Conservation (phyloP, 2,888 invertebrate species). For the Reticulitermes lucifugus region DNA sequence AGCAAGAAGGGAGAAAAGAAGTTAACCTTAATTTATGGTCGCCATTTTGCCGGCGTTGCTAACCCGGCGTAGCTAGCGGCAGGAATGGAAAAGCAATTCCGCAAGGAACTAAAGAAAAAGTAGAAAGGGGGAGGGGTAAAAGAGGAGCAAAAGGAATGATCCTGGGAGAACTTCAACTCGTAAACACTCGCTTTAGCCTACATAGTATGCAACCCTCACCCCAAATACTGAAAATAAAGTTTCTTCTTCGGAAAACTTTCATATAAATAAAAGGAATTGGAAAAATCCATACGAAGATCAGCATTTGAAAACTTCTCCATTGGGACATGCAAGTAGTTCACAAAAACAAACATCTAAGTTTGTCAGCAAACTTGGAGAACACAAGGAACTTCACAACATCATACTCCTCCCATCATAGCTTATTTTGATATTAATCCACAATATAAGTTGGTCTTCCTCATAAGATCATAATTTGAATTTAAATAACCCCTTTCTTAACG, state of each 20-base stretch:
- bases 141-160: conserved; percentile 16
- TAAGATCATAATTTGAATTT: no score
- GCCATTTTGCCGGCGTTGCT: conserved; percentile 49
- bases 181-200: conserved; percentile 44
- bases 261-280: background rate
- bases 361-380: background rate
- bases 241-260: background rate
- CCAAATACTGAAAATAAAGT: background rate
- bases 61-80: conserved; percentile 36
- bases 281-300: conserved; percentile 12
- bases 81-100: conserved; percentile 50
- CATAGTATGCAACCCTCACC: conserved; percentile 7
- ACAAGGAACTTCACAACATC: background rate
- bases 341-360: background rate
- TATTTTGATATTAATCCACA: background rate
- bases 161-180: conserved; percentile 27
- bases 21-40: conserved; percentile 49
- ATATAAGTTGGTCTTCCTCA: no score
- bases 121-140: background rate
- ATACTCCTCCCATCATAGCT: background rate
- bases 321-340: background rate
- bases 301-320: conserved; percentile 3
- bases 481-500: no score
- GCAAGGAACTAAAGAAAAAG: conserved; percentile 32
- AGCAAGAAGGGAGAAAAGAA: conserved; percentile 45